Evolutionary conservation across 2,888 invertebrate genomes (phyloP).

Genomic region (Tortricodes alternella): DNA sequence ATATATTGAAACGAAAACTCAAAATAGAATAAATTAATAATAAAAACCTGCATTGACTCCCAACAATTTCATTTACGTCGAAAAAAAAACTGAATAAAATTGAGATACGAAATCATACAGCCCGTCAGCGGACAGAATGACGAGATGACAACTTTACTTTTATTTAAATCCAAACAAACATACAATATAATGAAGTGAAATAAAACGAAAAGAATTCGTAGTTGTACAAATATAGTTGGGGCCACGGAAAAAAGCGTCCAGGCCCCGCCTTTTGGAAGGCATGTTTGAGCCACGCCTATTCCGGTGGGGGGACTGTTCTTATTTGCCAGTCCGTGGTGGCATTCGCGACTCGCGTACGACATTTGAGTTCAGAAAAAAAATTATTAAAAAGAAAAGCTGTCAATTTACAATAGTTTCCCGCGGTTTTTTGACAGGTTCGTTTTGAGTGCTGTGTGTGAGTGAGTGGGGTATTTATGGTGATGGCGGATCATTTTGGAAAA

Average conservation of each 20-base stretch:
- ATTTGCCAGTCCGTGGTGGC: constrained; percentile 68
- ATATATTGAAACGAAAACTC: background rate
- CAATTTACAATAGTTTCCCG: constrained; percentile 13
- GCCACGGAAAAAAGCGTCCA: constrained; percentile 27
- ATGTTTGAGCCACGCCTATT: constrained; percentile 55
- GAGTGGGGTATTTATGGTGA: constrained; percentile 18
- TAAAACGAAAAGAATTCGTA: constrained; percentile 23
- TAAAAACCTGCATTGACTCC: background rate
- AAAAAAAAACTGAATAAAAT: constrained; percentile 43
- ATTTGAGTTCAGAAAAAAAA: constrained; percentile 42
- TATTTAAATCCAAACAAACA: constrained; percentile 67
- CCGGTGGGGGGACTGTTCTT: constrained; percentile 52
- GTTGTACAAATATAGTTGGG: constrained; percentile 24
- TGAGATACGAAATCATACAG: constrained; percentile 54
- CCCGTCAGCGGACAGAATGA: constrained; percentile 51
- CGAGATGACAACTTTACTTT: constrained; percentile 58
- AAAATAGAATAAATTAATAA: background rate
- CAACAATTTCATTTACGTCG: background rate
- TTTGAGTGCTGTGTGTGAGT: constrained; percentile 28
- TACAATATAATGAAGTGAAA: constrained; percentile 59
- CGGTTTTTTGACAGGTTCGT: constrained; percentile 19
- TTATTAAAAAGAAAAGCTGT: constrained; percentile 29
- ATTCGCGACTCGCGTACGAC: constrained; percentile 70
- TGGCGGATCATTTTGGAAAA: constrained; percentile 27
- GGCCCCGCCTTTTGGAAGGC: constrained; percentile 56